Conservation (phyloP, 2,113 vertebrate genomes). For the Catagonus wagneri region DNA sequence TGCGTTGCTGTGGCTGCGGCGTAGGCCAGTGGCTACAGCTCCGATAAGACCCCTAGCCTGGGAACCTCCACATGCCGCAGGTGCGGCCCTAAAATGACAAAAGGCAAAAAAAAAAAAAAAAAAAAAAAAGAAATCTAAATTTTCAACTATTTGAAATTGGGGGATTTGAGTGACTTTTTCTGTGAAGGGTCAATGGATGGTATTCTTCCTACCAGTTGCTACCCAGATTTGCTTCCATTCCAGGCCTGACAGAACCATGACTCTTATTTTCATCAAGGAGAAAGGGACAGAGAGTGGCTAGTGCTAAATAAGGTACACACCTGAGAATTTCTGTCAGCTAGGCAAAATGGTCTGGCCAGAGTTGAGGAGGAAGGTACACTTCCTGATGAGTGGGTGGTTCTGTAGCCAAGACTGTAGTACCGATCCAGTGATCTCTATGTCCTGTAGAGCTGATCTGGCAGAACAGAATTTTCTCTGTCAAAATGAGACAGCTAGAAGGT, state of each 20-base stretch:
- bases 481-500: not conserved
- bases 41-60: too few species aligned
- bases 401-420: not conserved
- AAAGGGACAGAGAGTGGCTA: not conserved
- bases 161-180: not conserved
- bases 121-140: constrained; percentile 5
- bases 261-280: not conserved
- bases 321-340: not conserved
- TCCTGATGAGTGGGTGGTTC: not conserved
- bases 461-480: not conserved
- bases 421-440: not conserved
- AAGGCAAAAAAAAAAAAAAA: too few species aligned
- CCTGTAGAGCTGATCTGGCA: not conserved
- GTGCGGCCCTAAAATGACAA: too few species aligned
- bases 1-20: too few species aligned
- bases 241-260: not conserved
- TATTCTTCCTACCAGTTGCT: not conserved
- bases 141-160: constrained; percentile 26
- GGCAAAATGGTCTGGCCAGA: not conserved
- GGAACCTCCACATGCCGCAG: too few species aligned
- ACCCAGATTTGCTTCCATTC: not conserved
- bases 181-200: not conserved
- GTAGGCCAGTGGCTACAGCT: too few species aligned
- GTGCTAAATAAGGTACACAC: not conserved
- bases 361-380: not conserved